Conservation (phyloP, 2,113 vertebrate species). For the Chrysemys picta region DNA sequence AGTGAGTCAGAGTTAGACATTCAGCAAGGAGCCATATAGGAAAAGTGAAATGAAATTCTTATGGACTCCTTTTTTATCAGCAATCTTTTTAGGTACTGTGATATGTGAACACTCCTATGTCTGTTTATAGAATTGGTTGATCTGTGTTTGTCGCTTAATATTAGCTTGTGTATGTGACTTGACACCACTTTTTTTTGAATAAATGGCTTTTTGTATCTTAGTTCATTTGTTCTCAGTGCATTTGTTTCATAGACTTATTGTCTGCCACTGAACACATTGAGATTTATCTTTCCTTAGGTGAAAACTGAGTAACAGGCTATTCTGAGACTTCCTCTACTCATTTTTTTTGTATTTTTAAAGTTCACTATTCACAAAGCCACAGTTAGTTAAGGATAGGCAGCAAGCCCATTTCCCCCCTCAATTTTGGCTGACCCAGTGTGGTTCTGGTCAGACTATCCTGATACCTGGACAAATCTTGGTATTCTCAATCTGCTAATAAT, state of each 20-base stretch:
- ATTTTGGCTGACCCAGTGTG: neutral
- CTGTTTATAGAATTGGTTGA: slow-evolving; percentile 77
- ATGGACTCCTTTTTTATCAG: slow-evolving; percentile 83
- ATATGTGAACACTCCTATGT: slow-evolving; percentile 77
- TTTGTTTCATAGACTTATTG: neutral
- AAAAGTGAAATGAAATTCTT: slow-evolving; percentile 65
- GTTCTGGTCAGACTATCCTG: neutral
- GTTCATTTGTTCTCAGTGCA: neutral
- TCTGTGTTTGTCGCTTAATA: slow-evolving; percentile 79
- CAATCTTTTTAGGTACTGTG: slow-evolving; percentile 84
- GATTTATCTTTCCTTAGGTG: neutral
- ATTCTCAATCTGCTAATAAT: neutral
- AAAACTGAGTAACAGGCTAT: neutral
- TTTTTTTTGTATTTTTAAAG: neutral
- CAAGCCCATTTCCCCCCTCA: neutral
- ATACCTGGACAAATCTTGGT: neutral
- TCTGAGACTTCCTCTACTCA: neutral
- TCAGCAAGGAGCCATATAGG: slow-evolving; percentile 73
- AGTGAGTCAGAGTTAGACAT: slow-evolving; percentile 78
- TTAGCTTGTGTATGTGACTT: slow-evolving; percentile 84
- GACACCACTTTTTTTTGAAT: slow-evolving; percentile 85
- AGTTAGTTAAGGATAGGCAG: neutral
- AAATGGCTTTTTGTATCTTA: slow-evolving; percentile 89
- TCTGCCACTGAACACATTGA: neutral
- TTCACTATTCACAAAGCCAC: neutral